Percentiles rank a stretch among this genome's conserved stretches.
phyloP scores from a whole-genome alignment of 2,113 vertebrate species.

The Varanus salvator region DNA sequence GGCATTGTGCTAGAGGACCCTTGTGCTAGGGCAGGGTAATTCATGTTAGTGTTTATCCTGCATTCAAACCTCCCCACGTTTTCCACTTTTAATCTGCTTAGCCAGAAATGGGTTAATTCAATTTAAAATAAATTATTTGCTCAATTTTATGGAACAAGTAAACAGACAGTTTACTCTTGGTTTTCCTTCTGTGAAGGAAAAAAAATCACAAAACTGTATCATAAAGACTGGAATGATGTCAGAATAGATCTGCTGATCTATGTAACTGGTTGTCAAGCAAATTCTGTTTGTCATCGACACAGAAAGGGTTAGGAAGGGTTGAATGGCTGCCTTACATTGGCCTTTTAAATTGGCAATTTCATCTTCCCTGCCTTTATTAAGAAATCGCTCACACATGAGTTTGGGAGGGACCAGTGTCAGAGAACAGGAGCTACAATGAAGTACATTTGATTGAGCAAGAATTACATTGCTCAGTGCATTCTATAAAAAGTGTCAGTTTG shows the following conservation, averaged over 20 bases:
- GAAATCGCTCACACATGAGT: constrained; percentile 64
- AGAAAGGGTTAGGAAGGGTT: constrained; percentile 81
- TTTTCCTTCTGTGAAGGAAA: neutral
- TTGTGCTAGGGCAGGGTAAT: too few relatives aligned
- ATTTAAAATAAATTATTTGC: neutral
- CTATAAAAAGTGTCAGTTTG: constrained; percentile 81
- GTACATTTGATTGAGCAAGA: constrained; percentile 74
- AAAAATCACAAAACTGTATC: neutral
- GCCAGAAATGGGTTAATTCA: neutral
- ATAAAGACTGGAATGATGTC: neutral
- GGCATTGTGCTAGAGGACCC: too few relatives aligned
- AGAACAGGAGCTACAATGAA: constrained; percentile 77
- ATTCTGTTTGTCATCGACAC: constrained; percentile 77
- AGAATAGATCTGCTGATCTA: constrained; percentile 46
- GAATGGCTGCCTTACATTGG: constrained; percentile 65
- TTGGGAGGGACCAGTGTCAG: constrained; percentile 77
- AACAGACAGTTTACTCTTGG: neutral
- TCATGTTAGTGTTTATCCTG: too few relatives aligned
- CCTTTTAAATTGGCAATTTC: constrained; percentile 75
- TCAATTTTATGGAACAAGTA: neutral
- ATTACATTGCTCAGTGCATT: constrained; percentile 75
- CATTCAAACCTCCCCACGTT: neutral
- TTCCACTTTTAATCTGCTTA: neutral
- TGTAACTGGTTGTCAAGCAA: constrained; percentile 66
- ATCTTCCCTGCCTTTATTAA: constrained; percentile 72